Percentiles rank a stretch among this genome's conserved stretches.
phyloP scores from a whole-genome alignment of 1,140 invertebrate genomes.

The Drosophila novamexicana region DNA sequence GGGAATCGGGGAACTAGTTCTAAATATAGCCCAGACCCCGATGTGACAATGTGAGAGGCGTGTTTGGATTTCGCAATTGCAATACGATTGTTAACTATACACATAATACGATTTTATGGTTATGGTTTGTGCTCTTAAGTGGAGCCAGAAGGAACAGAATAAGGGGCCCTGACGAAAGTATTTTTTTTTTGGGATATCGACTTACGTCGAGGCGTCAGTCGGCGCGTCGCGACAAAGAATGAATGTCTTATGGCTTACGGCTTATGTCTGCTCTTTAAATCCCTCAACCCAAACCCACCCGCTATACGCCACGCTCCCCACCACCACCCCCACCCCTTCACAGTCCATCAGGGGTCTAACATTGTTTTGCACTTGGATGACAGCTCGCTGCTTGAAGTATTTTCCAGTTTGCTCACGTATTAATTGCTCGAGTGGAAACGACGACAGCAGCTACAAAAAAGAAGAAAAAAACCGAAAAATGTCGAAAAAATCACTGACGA shows the following conservation, averaged over 20 bases:
- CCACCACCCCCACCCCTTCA: slow-evolving; percentile 1
- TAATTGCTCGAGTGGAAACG: slow-evolving; percentile 79
- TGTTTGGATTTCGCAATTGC: slow-evolving; percentile 77
- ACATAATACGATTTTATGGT: slow-evolving; percentile 56
- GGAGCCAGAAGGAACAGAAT: slow-evolving; percentile 7
- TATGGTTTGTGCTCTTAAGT: slow-evolving; percentile 43
- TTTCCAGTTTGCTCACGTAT: slow-evolving; percentile 81
- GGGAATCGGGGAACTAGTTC: slow-evolving; percentile 4
- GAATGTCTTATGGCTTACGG: slow-evolving; percentile 43
- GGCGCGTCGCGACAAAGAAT: slow-evolving; percentile 45
- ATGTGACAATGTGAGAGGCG: slow-evolving; percentile 74
- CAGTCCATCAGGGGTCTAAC: slow-evolving; percentile 62
- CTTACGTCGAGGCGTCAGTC: slow-evolving; percentile 33
- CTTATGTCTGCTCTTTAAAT: slow-evolving; percentile 37
- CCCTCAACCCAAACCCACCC: slow-evolving; percentile 14
- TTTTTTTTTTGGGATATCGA: slow-evolving; percentile 36
- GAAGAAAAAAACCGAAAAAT: slow-evolving; percentile 19
- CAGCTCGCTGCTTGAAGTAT: slow-evolving; percentile 55
- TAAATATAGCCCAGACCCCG: slow-evolving; percentile 58
- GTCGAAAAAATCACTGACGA: slow-evolving; percentile 14
- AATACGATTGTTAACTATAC: slow-evolving; percentile 46
- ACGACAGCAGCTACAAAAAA: slow-evolving; percentile 55
- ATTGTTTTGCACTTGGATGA: slow-evolving; percentile 75
- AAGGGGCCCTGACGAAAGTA: slow-evolving; percentile 10
- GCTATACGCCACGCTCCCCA: background rate